These are phyloP conservation scores for Eubucco bourcierii DNA, from an alignment of 2,113 vertebrate genomes.

Conservation along the genomic window DNA sequence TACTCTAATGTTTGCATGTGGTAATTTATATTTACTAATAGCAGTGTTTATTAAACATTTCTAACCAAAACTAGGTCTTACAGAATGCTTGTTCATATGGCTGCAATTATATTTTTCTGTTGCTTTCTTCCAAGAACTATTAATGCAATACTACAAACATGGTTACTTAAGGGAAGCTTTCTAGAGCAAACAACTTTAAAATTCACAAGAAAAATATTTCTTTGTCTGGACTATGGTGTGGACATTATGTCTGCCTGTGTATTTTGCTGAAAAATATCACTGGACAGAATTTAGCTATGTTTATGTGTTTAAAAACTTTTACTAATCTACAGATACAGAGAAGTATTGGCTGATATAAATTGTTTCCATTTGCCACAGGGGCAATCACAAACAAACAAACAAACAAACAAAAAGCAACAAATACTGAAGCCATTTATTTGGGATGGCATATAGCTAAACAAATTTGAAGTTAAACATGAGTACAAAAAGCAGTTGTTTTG, in stretches of 20 bases:
- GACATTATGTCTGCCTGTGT: fast-evolving
- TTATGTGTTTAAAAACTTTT: background rate
- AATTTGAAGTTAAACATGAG: background rate
- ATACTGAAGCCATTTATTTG: fast-evolving
- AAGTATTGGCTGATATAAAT: background rate
- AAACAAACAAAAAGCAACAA: too few relatives aligned
- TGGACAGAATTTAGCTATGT: fast-evolving
- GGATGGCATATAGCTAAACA: background rate
- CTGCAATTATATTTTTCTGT: background rate
- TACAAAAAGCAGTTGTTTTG: background rate
- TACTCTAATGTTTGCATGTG: background rate
- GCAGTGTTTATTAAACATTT: background rate
- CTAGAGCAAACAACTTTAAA: background rate
- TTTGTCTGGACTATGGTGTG: background rate
- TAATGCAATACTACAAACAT: background rate
- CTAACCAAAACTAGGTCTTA: background rate
- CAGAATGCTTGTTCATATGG: background rate
- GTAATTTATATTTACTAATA: background rate
- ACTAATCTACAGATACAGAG: background rate
- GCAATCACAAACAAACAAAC: background rate
- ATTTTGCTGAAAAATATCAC: background rate
- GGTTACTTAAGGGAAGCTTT: background rate
- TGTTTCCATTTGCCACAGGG: fast-evolving
- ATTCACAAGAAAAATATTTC: background rate
- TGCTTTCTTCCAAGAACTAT: background rate